Evolutionary conservation across 2,888 invertebrate genomes (phyloP), one percentile per base, ranked within the genome.

Genomic region (Ferdinandea cuprea): DNA sequence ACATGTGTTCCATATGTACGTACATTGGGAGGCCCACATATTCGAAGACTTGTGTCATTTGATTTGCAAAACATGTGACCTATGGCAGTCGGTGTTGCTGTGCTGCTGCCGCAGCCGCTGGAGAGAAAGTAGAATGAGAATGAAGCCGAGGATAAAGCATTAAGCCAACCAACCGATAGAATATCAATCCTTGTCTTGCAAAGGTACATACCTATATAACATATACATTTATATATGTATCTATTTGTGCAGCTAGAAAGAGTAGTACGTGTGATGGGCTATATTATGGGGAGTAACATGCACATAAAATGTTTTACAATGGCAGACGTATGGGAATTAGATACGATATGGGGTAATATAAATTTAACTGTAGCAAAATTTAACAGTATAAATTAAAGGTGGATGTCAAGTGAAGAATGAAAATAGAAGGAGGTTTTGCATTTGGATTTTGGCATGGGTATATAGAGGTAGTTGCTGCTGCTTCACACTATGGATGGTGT

Each of bases 51-150:
- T 83, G 83, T 83, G 83, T 83, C 83, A 83, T 68, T 83, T 78
- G 83, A 83, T 78, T 83, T 78, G 83, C 78, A 66, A 83, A 78
- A 73, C 83, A 83, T 78, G 78, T 78, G 83, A 83, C 83, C 78
- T 68, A 78, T 78, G 83, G 66, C 71, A 40, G 72, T 50, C 13
- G 25, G 46, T 37, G 37, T 37, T 15, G 9, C 35, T 6, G 15
- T n/a, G n/a, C n/a, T n/a, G n/a, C n/a, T n/a, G n/a, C n/a, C n/a
- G n/a, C n/a, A n/a, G n/a, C n/a, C n/a, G n/a, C n/a, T n/a, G 3
- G 11, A 25, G 21, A 30, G 35, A 19, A 50, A 11, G 11, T 46
- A 19, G 44, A 11, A 37, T 8, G 40, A 17, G n/a, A 28, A 37
- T n/a, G 25, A 25, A 42, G 37, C 66, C 42, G 58, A 50, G 69